These are phyloP conservation scores for Meiosimyza platycephala DNA, from an alignment of 2,888 invertebrate species.

Conservation along the genomic window DNA sequence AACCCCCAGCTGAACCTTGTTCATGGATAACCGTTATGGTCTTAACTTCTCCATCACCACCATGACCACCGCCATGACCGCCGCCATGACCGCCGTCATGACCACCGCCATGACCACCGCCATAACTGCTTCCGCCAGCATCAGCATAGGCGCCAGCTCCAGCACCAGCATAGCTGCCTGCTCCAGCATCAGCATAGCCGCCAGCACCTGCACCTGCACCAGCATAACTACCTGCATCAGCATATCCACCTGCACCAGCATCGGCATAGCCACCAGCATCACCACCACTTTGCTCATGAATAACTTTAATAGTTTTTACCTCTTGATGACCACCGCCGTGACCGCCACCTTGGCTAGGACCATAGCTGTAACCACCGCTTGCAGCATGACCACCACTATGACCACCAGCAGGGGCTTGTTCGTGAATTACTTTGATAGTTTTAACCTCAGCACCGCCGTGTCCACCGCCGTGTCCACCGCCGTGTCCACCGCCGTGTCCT, in stretches of 20 bases:
- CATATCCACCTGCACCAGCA: constrained; percentile 26
- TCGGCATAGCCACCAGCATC: constrained; percentile 11
- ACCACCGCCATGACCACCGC: constrained; percentile 32
- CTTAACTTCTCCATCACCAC: constrained; percentile 36
- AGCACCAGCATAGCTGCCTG: not conserved
- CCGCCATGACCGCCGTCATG: constrained; percentile 24
- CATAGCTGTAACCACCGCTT: not conserved
- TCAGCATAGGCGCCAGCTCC: constrained; percentile 40
- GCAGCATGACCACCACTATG: constrained; percentile 17
- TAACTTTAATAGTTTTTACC: constrained; percentile 35
- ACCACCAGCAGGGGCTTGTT: constrained; percentile 28
- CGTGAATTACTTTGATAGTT: constrained; percentile 43
- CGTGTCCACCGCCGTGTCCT: constrained; percentile 25
- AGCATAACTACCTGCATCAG: constrained; percentile 43
- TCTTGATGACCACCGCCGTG: not conserved
- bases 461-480: constrained; percentile 27
- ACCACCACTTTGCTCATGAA: constrained; percentile 30
- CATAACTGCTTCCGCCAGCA: constrained; percentile 33
- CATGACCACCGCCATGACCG: not conserved
- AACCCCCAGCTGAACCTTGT: constrained; percentile 35
- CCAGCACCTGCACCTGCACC: constrained; percentile 12
- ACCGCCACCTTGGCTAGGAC: not conserved
- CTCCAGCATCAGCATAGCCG: constrained; percentile 26
- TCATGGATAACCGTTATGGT: constrained; percentile 43
- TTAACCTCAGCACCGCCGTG: constrained; percentile 23